Base-by-base conservation (phyloP, 2,797 vertebrate genomes). In the Pachyuromys duprasi region DNA sequence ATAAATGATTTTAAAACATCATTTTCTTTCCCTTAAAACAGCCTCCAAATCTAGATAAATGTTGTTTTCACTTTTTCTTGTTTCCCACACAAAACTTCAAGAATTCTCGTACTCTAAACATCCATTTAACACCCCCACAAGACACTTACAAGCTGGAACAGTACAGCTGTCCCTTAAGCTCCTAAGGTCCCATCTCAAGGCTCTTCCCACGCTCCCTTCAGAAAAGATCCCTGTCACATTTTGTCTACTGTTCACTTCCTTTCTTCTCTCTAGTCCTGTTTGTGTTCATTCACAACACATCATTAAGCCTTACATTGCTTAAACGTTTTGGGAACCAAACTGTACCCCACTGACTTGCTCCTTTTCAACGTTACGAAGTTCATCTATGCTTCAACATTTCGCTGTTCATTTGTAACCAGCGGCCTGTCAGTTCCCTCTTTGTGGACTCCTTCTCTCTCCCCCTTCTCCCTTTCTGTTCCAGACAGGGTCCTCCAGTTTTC, bases 21-120 rank as follows among this genome's bases (percentile, higher is more conserved):
- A 53, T 62, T 92, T 91, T 57, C 13, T 82, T 80, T 96, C 39
- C 65, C 92, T 96, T 95, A 91, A 91, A 89, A 86, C 91, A 42
- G 79, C 90, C 93, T 87, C 8, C 90, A 74, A 84, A 93, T 93
- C 8, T 67, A 90, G 11, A 78, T 75, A 92, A 67, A 79, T 26
- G 88, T 95, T 63, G 90, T 80, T 86, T 81, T 62, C 89, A 28
- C 42, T 90, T 93, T 93, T 91, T 67, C 70, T 78, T 94, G 31
- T 89, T 92, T 95, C 83, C 57, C 63, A 76, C 67, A 67, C 31
- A 24, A 20, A 86, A 24, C 26, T 92, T 42, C 89, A 93, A 63
- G 24, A 63, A 90, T 83, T 53, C 33, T 55, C 89, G 24, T 69
- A 81, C 60, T 76, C 55, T 8, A 69, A 81, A 89, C 12, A 96